Evolutionary conservation across 2,888 invertebrate species (phyloP), one percentile per base, ranked within the genome.

Genomic region (Ophraella communa): DNA sequence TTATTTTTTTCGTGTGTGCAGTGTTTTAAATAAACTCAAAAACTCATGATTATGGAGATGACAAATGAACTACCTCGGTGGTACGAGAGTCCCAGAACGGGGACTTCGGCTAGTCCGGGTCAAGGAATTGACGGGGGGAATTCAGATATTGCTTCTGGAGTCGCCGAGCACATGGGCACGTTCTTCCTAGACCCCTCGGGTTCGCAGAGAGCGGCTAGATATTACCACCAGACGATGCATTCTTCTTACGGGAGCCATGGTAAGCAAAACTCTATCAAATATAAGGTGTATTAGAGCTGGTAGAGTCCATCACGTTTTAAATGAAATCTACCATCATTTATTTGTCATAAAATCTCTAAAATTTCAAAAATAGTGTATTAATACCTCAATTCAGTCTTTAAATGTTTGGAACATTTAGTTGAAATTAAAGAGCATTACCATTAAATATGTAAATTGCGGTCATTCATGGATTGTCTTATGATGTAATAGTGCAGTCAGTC

Each of bases 171-270:
- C 72, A 83, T 83, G 83, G 83, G 83, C 21, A 79, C 80, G 49
- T 83, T 83, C 74, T 83, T 83, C 71, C 72, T 83, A 65, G 83
- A 83, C 68, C 83, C 82, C 2, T 80, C 82, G 52, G 82, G 82
- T 18, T 78, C 79, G 45, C 83, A 83, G 63, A 73, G 82, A 67
- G 83, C 82, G 20, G 81, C 82, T 18, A 76, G 83, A 73, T 83
- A 83, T 70, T 83, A 83, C 74, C 83, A 84, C 71, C 84, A 83
- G 74, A 83, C 82, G 67, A 83, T 84, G 84, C 84, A 83, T 68
- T 81, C 83, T 67, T 82, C 83, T 17, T 84, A 84, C 70, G 83
- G 82, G 61, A 79, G 79, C 67, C 83, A 83, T 66, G 83, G 83
- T 84, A 76, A 83, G 82, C n/a, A n/a, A n/a, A n/a, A n/a, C n/a